Evolutionary conservation across 2,797 vertebrate genomes (phyloP).

Genomic region (Apogon talboti): DNA sequence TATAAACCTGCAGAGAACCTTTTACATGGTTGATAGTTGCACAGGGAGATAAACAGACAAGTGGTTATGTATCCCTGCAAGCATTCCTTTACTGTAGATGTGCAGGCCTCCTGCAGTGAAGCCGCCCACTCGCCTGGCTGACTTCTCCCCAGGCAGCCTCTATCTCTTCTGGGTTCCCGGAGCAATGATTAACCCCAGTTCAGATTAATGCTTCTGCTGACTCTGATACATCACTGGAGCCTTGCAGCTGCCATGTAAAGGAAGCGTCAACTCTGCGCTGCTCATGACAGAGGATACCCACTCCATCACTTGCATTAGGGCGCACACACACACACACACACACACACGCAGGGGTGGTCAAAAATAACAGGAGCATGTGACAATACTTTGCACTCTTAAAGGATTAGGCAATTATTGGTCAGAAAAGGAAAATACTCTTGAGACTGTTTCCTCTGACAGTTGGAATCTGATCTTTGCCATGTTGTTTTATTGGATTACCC

Average conservation of each 20-base stretch:
- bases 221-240: conserved; percentile 85
- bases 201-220: conserved; percentile 89
- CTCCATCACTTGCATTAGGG: conserved; percentile 69
- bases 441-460: no score
- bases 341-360: conserved; percentile 28
- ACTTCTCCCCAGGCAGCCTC: conserved; percentile 75
- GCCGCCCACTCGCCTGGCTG: conserved; percentile 73
- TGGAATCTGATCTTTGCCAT: no score
- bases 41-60: conserved; percentile 35
- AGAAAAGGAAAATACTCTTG: neutral
- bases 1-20: conserved; percentile 7
- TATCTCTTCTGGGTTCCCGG: conserved; percentile 72
- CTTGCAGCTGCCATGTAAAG: conserved; percentile 88
- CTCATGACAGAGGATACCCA: conserved; percentile 78
- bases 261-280: conserved; percentile 82
- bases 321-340: conserved; percentile 28
- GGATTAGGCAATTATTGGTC: neutral
- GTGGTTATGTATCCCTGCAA: conserved; percentile 38
- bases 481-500: no score
- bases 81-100: conserved; percentile 66
- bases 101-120: conserved; percentile 69
- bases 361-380: conserved; percentile 21
- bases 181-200: conserved; percentile 87
- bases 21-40: conserved; percentile 21
- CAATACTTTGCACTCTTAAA: neutral